Conservation (phyloP, 1,140 invertebrate genomes). For the Rhopalosiphum padi region DNA sequence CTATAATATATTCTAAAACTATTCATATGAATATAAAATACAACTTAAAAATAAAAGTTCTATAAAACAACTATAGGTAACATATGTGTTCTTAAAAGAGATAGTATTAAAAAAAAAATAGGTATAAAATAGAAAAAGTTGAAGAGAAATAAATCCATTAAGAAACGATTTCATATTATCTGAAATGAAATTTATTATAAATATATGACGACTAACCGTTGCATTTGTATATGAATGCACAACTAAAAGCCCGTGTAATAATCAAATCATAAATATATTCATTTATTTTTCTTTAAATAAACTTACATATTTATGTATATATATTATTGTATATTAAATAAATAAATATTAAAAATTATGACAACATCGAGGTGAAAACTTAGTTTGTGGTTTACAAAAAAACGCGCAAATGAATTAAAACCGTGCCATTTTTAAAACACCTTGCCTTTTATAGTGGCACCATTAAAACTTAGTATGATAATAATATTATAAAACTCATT, state of each 20-base stretch:
- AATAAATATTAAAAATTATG: slow-evolving; percentile 44
- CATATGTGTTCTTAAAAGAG: neutral
- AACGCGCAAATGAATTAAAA: neutral
- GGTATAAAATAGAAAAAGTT: slow-evolving; percentile 14
- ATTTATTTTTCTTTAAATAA: neutral
- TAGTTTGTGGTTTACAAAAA: neutral
- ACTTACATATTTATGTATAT: neutral
- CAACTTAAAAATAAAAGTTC: neutral
- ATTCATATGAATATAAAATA: slow-evolving; percentile 18
- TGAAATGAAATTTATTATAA: neutral
- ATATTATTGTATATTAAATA: neutral
- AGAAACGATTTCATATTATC: neutral
- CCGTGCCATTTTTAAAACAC: neutral
- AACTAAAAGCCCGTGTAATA: neutral
- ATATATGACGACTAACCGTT: neutral
- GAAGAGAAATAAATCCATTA: neutral
- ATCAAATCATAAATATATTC: slow-evolving; percentile 13
- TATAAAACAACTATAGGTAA: slow-evolving; percentile 28
- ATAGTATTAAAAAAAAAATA: neutral
- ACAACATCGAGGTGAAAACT: slow-evolving; percentile 22
- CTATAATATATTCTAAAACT: neutral
- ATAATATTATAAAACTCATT: neutral
- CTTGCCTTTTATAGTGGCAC: neutral
- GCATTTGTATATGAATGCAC: neutral
- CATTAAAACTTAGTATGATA: neutral